These are phyloP conservation scores for Cydia pomonella DNA, from an alignment of 1,140 invertebrate species.

Conservation along the genomic window DNA sequence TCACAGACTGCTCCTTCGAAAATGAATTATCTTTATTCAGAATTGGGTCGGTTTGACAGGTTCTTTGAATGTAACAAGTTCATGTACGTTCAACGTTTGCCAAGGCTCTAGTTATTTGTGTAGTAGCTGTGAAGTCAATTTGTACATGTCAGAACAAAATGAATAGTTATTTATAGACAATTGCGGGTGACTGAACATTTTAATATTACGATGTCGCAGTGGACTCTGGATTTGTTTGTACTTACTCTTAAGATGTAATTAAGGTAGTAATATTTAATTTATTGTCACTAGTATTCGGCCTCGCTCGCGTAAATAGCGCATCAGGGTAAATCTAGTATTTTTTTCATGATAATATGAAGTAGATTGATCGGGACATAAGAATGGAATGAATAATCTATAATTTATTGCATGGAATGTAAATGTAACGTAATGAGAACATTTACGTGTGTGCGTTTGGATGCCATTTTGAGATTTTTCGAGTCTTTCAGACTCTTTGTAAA, in stretches of 20 bases:
- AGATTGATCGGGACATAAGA: too few relatives aligned
- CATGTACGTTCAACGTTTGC: conserved; percentile 4
- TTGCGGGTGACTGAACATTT: conserved; percentile 5
- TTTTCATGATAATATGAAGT: too few relatives aligned
- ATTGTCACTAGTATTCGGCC: too few relatives aligned
- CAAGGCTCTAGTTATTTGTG: neutral
- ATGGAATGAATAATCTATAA: too few relatives aligned
- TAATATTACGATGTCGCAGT: neutral
- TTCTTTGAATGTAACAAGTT: conserved; percentile 8
- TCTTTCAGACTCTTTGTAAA: too few relatives aligned
- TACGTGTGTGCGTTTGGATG: too few relatives aligned
- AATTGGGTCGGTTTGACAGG: conserved; percentile 10
- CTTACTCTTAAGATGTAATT: neutral
- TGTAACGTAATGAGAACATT: too few relatives aligned
- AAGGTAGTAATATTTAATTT: neutral
- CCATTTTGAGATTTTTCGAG: too few relatives aligned
- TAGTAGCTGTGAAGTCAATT: neutral
- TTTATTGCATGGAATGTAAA: too few relatives aligned
- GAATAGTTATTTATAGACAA: neutral
- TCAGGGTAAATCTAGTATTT: too few relatives aligned
- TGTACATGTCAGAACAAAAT: neutral
- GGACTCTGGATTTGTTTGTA: neutral
- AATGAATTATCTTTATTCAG: neutral
- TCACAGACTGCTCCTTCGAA: neutral
- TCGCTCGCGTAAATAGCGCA: too few relatives aligned